Conservation (phyloP, 2,888 invertebrate species). For the Andrena bucephala region DNA sequence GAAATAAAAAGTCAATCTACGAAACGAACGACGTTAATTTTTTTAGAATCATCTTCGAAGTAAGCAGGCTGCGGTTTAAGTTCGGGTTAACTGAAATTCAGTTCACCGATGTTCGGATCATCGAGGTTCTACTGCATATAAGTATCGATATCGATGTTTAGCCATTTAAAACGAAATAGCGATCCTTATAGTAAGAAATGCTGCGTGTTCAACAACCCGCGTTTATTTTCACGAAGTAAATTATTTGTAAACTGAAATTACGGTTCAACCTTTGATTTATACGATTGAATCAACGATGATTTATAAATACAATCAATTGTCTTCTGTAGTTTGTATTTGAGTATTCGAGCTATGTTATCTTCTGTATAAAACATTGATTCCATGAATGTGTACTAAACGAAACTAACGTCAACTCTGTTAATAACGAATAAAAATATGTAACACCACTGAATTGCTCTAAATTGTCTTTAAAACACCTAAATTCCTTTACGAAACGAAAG, state of each 20-base stretch:
- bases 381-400: conserved; percentile 46
- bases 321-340: conserved; percentile 27
- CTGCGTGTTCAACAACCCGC: neutral
- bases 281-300: neutral
- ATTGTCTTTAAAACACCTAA: neutral
- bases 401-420: conserved; percentile 56
- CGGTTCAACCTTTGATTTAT: neutral
- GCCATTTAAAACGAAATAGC: conserved; percentile 6
- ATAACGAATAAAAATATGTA: conserved; percentile 59
- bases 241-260: conserved; percentile 5
- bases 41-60: too few species aligned
- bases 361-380: conserved; percentile 44
- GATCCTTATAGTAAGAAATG: neutral
- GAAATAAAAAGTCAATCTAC: too few species aligned
- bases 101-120: too few species aligned
- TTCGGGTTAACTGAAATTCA: too few species aligned
- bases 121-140: neutral
- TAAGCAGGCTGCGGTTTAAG: too few species aligned
- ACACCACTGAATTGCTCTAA: neutral
- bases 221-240: conserved; percentile 1
- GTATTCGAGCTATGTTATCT: conserved; percentile 29
- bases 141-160: conserved; percentile 6
- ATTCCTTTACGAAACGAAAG: neutral
- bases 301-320: conserved; percentile 18
- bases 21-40: too few species aligned